Evolutionary conservation across 2,797 vertebrate species (phyloP), one percentile per base, ranked within the genome.

Genomic region (Salarias fasciatus): DNA sequence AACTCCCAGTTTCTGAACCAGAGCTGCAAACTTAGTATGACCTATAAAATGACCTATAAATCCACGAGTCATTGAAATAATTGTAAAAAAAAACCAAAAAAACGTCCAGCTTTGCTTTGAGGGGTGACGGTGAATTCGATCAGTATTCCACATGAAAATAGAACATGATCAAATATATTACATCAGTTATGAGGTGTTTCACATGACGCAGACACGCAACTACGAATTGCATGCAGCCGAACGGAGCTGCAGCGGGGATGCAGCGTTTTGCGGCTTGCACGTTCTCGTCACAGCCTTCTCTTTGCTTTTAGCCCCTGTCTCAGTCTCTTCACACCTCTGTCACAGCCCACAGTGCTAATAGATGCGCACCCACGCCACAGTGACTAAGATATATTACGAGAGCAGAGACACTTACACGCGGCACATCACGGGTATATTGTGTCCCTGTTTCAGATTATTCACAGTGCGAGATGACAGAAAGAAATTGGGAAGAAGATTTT

Each of bases 371-470:
- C 87, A 88, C 89, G 67, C 68, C 1, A 52, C 57, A 69, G 56
- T 83, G 85, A 87, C 80, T 82, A 82, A 89, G 83, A 88, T 69
- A 38, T 51, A 81, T 81, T 81, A 75, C 78, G 65, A 64, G 77
- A 78, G 69, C 83, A 69, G 58, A 69, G 55, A 82, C 80, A 80
- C 83, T 85, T 75, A 62, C 83, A 77, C 7, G 54, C 60, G 1
- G 72, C 85, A 82, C 75, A 88, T 87, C 77, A 50, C 75, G 85
- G 84, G 80, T 84, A 83, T 86, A 85, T 83, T 85, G 78, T 86
- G 86, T 88, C 79, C 86, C 75, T 47, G 77, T 70, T 79, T 80
- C 10, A 50, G 63, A 73, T 82, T 79, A 77, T 83, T 79, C 79
- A 77, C 78, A 38, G 77, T 15, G 65, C 49, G 58, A 56, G 51